A percentile compares a stretch with the other conserved stretches of the same genome.
phyloP scores from a whole-genome alignment of 2,113 vertebrate genomes.

The Uria lomvia region DNA sequence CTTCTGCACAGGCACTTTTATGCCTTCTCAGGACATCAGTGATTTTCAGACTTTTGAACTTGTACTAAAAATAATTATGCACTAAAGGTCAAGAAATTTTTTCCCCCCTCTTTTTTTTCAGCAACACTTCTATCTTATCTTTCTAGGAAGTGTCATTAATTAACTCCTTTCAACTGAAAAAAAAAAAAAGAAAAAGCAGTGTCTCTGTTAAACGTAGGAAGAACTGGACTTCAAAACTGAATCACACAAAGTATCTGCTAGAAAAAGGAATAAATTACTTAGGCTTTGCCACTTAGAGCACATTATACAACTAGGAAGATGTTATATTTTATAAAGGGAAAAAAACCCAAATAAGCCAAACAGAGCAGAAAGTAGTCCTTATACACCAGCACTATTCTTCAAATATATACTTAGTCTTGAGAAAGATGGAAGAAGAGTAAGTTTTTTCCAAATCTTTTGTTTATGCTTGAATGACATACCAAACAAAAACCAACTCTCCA shows the following conservation, averaged over 20 bases:
- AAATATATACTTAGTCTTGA: neutral
- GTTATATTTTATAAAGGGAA: neutral
- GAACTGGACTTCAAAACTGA: neutral
- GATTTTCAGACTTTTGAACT: constrained; percentile 5
- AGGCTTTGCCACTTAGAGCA: neutral
- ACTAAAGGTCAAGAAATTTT: neutral
- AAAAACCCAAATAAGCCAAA: neutral
- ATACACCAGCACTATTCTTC: neutral
- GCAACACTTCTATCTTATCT: neutral
- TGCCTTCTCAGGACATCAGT: neutral
- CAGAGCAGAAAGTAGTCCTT: neutral
- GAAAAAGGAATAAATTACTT: neutral
- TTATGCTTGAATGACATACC: neutral
- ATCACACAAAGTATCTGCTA: neutral
- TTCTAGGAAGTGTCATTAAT: constrained; percentile 6
- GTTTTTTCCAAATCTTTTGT: neutral
- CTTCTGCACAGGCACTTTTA: neutral
- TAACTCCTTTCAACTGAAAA: neutral
- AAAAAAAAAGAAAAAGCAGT: neutral
- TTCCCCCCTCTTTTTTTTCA: neutral
- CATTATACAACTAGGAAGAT: neutral
- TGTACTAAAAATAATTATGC: neutral
- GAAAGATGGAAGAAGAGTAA: neutral
- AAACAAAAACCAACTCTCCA: neutral
- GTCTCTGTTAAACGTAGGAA: neutral